A percentile compares a stretch with the other conserved stretches of the same genome.
Conservation (phyloP, 2,113 vertebrate species). For the Nycticryphes semicollaris region DNA sequence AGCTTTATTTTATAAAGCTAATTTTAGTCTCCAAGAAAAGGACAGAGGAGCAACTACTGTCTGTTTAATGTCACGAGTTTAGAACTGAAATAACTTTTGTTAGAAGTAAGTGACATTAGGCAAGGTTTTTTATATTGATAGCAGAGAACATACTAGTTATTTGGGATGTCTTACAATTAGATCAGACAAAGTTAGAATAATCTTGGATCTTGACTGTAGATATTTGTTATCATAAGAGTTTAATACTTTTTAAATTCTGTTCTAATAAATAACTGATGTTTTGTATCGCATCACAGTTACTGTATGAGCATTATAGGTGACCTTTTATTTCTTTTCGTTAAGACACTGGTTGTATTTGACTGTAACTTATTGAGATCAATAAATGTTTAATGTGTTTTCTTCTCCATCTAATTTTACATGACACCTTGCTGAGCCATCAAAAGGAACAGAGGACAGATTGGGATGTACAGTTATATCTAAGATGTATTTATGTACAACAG, state of each 20-base stretch:
- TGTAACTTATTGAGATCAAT: conserved; percentile 42
- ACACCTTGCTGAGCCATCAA: conserved; percentile 28
- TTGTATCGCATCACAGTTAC: background rate
- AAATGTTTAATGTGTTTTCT: conserved; percentile 36
- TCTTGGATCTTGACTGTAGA: background rate
- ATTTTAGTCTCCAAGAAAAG: background rate
- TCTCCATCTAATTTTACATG: conserved; percentile 31
- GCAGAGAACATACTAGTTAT: background rate
- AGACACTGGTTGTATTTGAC: background rate
- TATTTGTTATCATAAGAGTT: background rate
- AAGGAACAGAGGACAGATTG: background rate
- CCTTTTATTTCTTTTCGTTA: conserved; percentile 20
- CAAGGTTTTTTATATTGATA: background rate
- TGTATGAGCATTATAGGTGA: background rate
- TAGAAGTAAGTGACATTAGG: background rate
- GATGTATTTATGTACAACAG: conserved; percentile 15
- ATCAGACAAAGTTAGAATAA: background rate
- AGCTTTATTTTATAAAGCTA: background rate
- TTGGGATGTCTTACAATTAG: background rate
- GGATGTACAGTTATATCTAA: background rate
- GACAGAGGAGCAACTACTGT: background rate
- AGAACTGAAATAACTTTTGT: background rate
- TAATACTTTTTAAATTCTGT: background rate
- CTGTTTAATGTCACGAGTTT: background rate
- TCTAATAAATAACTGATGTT: background rate